Evolutionary conservation across 2,113 vertebrate species (phyloP), one percentile per base, ranked within the genome.

Genomic region (Galemys pyrenaicus): DNA sequence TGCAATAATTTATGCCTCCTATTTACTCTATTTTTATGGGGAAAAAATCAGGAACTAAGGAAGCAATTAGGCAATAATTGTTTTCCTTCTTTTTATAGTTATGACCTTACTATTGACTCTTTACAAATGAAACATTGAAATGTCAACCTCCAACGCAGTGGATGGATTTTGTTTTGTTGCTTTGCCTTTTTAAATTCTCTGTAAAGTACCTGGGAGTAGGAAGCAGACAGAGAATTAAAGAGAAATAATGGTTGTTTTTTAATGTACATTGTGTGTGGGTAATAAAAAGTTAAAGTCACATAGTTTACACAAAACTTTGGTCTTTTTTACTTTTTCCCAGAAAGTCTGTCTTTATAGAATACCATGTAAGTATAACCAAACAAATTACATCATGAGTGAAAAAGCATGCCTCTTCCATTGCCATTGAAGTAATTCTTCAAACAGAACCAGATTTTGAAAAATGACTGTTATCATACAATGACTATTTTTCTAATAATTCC

Each of bases 241-340:
- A 90, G 9, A 79, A 84, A 68, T 41, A 74, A 35, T 41, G 65
- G 35, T 51, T 86, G 67, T 64, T 94, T n/a, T 96, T 95, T 86
- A 28, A 83, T 19, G 12, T 93, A 88, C 24, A 96, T 93, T 93
- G 10, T 64, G 12, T 92, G 71, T 56, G 96, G 44, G 5, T 85
- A 93, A 94, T 97, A 92, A 96, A 95, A 92, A 90, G 9, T 60
- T 82, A 94, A 87, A 92, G 46, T 24, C 24, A 56, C 9, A 80
- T 87, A 58, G 56, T 6, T 93, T 39, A 24, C 26, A 73, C 26
- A 85, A 77, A 78, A 74, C 46, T 79, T 70, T 84, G 41, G 6
- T 67, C 46, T 78, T 60, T 46, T 86, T 83, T 65, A 17, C 24
- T 32, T 67, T 79, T 89, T 46, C n/a, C 39, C 44, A 58, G 58